These are phyloP conservation scores for Urophycis tenuis DNA, from an alignment of 2,797 vertebrate genomes.

Conservation along the genomic window DNA sequence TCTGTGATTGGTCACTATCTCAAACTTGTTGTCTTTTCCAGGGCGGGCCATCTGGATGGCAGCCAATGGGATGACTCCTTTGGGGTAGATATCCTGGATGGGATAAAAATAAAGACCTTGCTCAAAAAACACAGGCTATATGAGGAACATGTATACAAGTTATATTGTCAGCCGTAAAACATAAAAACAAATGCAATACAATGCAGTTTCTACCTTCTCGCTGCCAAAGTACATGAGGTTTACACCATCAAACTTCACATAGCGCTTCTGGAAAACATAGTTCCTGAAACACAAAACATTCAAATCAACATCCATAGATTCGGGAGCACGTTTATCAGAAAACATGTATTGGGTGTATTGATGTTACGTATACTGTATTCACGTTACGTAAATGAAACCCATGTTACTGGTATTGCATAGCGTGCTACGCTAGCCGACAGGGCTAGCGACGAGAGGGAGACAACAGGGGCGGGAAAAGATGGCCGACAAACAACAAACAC, in stretches of 20 bases:
- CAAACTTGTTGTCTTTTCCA: slow-evolving; percentile 94
- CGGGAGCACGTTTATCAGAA: not conserved
- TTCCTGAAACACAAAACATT: slow-evolving; percentile 72
- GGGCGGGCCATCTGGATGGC: slow-evolving; percentile 86
- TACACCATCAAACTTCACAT: slow-evolving; percentile 89
- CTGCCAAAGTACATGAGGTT: slow-evolving; percentile 91
- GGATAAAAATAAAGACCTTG: not conserved
- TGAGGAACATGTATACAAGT: not conserved
- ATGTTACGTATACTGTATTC: not conserved
- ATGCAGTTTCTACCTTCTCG: slow-evolving; percentile 78
- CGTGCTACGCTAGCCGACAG: not conserved
- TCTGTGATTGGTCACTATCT: slow-evolving; percentile 86
- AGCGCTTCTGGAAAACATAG: slow-evolving; percentile 96
- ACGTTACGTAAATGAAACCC: not conserved
- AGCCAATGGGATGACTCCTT: slow-evolving; percentile 88
- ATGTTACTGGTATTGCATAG: not conserved
- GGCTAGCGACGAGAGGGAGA: not conserved
- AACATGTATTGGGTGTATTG: not conserved
- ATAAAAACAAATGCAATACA: not conserved
- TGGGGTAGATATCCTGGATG: slow-evolving; percentile 85
- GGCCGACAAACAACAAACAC: not conserved
- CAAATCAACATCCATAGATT: not conserved
- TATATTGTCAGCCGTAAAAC: not conserved
- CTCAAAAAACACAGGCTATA: not conserved
- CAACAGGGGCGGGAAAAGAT: not conserved